Evolutionary conservation across 1,140 invertebrate genomes (phyloP), one percentile per base, ranked within the genome.

Genomic region (Tetramorium parvispinum): DNA sequence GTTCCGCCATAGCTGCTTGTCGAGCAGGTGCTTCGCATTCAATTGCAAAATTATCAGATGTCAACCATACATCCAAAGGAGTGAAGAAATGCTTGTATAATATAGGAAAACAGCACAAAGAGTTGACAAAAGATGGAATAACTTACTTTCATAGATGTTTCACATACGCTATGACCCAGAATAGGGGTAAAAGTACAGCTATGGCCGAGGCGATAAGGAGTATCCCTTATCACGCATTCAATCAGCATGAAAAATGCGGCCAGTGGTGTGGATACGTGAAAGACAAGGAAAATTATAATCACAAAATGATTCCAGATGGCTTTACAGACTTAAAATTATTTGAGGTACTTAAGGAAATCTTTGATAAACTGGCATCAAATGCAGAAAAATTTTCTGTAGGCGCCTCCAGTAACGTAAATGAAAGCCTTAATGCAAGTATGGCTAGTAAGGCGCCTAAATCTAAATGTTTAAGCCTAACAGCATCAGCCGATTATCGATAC

Each of bases 281-380:
- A 70, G 21, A 70, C 16, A 24, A 24, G 3, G 21, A 70, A 70
- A 70, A 70, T 49, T 70, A 70, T 27, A 16, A 70, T 46, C 40
- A 70, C 6, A 70, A 18, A 70, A 70, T 70, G 16, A 49, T 70
- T 8, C 43, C 43, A 1, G 43, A 16, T 3, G 51, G 51, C 3
- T 55, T 75, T 75, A n/a, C 32, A 7, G 51, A 55, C 40, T 27
- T 32, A 13, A n/a, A 55, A n/a, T 32, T 40, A 40, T 75, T 75
- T 21, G 18, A 53, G 37, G 51, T 16, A 49, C 51, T 75, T 5
- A 55, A 53, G 6, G n/a, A 75, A 8, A 10, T 75, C 10, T 57
- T 75, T 8, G 49, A 75, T 13, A 75, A 57, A 57, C 21, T 75
- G n/a, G 71, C 32, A n/a, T 55, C 27, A 37, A 57, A 57, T 21